A percentile compares a stretch with the other conserved stretches of the same genome.
phyloP scores from a whole-genome alignment of 2,797 vertebrate species.

The Argyrosomus regius region DNA sequence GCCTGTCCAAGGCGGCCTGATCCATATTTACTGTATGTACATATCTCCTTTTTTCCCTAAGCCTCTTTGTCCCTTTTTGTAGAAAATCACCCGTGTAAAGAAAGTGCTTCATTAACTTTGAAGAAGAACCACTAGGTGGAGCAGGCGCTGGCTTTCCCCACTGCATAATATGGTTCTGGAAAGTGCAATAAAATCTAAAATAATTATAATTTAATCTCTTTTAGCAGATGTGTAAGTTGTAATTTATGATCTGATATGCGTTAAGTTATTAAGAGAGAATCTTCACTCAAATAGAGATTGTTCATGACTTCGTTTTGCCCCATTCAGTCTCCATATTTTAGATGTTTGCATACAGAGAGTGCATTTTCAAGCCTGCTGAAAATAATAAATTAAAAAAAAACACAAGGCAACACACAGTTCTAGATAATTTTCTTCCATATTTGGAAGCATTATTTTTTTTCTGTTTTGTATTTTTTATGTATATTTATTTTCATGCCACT shows the following conservation, averaged over 20 bases:
- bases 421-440: constrained; percentile 84
- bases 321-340: constrained; percentile 30
- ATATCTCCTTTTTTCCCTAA: constrained; percentile 59
- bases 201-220: constrained; percentile 40
- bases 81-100: constrained; percentile 35
- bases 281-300: constrained; percentile 9
- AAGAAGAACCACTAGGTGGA: constrained; percentile 47
- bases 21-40: constrained; percentile 62
- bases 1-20: constrained; percentile 79
- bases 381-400: constrained; percentile 22
- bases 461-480: constrained; percentile 75
- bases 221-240: constrained; percentile 28
- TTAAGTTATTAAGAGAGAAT: constrained; percentile 47
- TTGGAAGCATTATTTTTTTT: constrained; percentile 81
- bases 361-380: constrained; percentile 62
- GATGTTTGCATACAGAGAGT: constrained; percentile 35
- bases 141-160: constrained; percentile 25
- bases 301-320: constrained; percentile 38
- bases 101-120: constrained; percentile 57
- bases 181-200: constrained; percentile 75
- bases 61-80: constrained; percentile 36
- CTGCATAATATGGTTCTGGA: constrained; percentile 57
- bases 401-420: constrained; percentile 74
- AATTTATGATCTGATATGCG: constrained; percentile 45
- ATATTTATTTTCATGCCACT: constrained; percentile 84